Conservation (phyloP, 2,797 vertebrate genomes). For the Odontamblyopus lacepedii region DNA sequence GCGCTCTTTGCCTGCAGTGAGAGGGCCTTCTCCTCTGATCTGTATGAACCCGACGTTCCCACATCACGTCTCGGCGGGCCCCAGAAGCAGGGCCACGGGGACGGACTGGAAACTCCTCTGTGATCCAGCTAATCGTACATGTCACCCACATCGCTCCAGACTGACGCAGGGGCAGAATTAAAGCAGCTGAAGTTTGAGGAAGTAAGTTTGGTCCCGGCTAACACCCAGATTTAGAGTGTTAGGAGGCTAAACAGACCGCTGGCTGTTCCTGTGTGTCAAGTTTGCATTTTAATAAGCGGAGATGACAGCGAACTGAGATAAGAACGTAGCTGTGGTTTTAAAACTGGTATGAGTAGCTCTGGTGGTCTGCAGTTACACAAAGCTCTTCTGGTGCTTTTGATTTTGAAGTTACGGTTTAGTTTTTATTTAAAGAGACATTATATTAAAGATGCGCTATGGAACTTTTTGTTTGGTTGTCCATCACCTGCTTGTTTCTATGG, state of each 20-base stretch:
- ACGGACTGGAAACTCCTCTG: slow-evolving; percentile 48
- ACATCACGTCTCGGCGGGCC: slow-evolving; percentile 46
- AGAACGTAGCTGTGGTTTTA: not conserved
- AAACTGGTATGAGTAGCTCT: too few species aligned
- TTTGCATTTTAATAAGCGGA: slow-evolving; percentile 41
- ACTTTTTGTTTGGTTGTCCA: too few species aligned
- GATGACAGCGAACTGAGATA: not conserved
- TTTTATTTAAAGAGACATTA: too few species aligned
- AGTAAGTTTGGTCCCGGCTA: slow-evolving; percentile 50
- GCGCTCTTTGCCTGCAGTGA: slow-evolving; percentile 34
- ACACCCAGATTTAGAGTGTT: slow-evolving; percentile 46
- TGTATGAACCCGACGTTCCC: slow-evolving; percentile 54
- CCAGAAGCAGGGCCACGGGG: slow-evolving; percentile 26
- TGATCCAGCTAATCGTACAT: slow-evolving; percentile 59
- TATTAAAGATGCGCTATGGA: too few species aligned
- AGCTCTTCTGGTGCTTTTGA: too few species aligned
- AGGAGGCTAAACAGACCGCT: slow-evolving; percentile 51
- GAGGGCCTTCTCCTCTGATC: slow-evolving; percentile 50
- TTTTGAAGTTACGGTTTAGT: too few species aligned
- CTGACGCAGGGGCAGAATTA: slow-evolving; percentile 14
- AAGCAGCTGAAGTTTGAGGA: slow-evolving; percentile 11
- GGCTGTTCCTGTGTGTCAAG: slow-evolving; percentile 31
- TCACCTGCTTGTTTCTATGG: too few species aligned
- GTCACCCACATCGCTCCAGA: slow-evolving; percentile 50
- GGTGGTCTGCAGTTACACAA: too few species aligned